Conservation (phyloP, 2,797 vertebrate species). For the Poeciliopsis gracilis region DNA sequence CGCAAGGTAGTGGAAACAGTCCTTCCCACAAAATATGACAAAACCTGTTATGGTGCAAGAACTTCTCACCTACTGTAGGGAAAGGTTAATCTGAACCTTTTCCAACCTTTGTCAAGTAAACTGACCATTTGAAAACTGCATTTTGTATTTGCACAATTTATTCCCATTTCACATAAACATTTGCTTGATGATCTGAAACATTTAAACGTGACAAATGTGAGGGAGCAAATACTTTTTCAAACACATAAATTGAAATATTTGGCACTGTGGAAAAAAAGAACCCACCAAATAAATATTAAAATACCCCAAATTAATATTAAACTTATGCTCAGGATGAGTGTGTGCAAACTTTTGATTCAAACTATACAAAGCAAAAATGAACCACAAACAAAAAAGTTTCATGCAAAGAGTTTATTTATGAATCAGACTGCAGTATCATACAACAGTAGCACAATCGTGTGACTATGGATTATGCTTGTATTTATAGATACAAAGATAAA, state of each 20-base stretch:
- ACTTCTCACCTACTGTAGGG: too few species aligned
- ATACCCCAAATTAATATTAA: background rate
- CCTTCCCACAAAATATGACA: background rate
- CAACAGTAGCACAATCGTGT: constrained; percentile 82
- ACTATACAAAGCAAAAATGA: constrained; percentile 24
- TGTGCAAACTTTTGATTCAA: background rate
- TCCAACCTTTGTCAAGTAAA: background rate
- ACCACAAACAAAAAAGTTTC: constrained; percentile 71
- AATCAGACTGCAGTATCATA: constrained; percentile 82
- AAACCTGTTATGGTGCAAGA: background rate
- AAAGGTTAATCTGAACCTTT: too few species aligned
- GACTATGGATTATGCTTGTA: constrained; percentile 80
- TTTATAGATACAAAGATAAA: constrained; percentile 83
- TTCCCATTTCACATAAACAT: background rate
- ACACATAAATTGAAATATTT: background rate
- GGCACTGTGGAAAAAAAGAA: background rate
- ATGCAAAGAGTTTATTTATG: constrained; percentile 86
- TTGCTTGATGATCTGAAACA: background rate
- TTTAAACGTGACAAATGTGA: background rate
- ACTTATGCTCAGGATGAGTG: background rate
- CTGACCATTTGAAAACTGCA: background rate
- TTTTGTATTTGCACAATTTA: background rate
- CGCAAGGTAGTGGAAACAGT: background rate
- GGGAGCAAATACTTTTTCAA: background rate
- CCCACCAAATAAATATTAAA: background rate